Conservation (phyloP, 1,140 invertebrate species). For the Caerostris darwini region DNA sequence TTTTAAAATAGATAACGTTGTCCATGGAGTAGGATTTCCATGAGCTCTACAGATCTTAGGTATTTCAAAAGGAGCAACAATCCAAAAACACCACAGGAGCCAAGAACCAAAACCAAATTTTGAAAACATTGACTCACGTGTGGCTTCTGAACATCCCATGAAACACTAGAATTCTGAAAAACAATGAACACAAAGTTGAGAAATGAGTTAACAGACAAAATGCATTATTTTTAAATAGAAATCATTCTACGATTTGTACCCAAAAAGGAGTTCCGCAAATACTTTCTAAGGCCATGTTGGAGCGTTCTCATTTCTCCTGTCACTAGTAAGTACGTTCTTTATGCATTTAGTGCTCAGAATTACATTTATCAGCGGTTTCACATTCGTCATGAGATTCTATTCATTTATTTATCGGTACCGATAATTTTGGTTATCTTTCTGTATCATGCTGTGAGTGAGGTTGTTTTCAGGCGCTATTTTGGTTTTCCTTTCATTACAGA, state of each 20-base stretch:
- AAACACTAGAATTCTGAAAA: slow-evolving; percentile 55
- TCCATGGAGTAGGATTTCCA: slow-evolving; percentile 46
- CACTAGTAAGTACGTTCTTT: neutral
- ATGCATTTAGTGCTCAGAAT: neutral
- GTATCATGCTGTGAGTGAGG: neutral
- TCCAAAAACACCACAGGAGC: slow-evolving; percentile 65
- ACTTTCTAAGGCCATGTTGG: neutral
- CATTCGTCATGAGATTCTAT: slow-evolving; percentile 44
- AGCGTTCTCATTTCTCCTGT: neutral
- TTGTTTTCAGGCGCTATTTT: slow-evolving; percentile 19
- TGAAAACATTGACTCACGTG: slow-evolving; percentile 62
- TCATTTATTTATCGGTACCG: neutral
- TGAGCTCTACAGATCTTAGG: slow-evolving; percentile 32
- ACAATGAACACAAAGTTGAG: neutral
- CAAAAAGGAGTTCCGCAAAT: slow-evolving; percentile 47
- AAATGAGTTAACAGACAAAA: neutral
- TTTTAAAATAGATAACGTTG: slow-evolving; percentile 22
- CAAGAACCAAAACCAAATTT: slow-evolving; percentile 65
- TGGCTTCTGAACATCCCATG: slow-evolving; percentile 55
- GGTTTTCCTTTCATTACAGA: neutral
- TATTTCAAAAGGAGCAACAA: slow-evolving; percentile 66
- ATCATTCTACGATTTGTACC: neutral
- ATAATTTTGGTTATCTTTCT: slow-evolving; percentile 25
- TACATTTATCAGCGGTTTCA: neutral
- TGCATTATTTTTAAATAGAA: neutral